Evolutionary conservation across 1,140 invertebrate species (phyloP).

Genomic region (Neocloeon triangulifer): DNA sequence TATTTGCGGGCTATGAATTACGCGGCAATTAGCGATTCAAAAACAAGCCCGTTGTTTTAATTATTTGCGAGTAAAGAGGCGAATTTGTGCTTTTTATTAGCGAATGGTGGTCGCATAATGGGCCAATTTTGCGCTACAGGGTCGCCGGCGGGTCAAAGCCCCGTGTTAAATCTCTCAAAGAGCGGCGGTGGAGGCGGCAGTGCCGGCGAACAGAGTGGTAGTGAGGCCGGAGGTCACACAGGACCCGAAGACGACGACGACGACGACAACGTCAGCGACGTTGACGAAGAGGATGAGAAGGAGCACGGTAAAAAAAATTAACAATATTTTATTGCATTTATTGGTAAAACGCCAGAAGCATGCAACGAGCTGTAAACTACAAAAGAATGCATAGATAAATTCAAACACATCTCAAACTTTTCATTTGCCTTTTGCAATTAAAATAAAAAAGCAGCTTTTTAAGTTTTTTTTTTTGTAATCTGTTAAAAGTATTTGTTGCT

Average conservation of each 20-base stretch:
- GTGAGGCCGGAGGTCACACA: slow-evolving; percentile 25
- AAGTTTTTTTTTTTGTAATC: too few relatives aligned
- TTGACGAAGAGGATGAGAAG: slow-evolving; percentile 65
- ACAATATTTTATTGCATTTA: too few relatives aligned
- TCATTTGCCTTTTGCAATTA: too few relatives aligned
- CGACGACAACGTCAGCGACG: slow-evolving; percentile 46
- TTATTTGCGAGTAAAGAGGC: too few relatives aligned
- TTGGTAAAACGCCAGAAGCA: too few relatives aligned
- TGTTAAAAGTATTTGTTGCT: too few relatives aligned
- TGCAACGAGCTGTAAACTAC: too few relatives aligned
- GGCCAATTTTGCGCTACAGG: slow-evolving; percentile 22
- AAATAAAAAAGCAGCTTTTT: too few relatives aligned
- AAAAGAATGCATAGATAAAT: neutral
- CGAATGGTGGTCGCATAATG: slow-evolving; percentile 9
- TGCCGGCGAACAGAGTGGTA: slow-evolving; percentile 19
- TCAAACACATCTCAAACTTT: neutral
- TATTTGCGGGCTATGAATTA: too few relatives aligned
- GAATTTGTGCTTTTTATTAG: neutral
- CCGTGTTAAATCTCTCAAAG: slow-evolving; percentile 72
- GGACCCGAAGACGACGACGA: slow-evolving; percentile 49
- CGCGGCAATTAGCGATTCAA: neutral
- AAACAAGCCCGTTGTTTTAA: neutral
- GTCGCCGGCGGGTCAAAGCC: slow-evolving; percentile 70
- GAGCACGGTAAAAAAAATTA: slow-evolving; percentile 62
- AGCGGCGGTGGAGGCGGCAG: slow-evolving; percentile 26